These are phyloP conservation scores for Ascidia mentula DNA, from an alignment of 23 tunicate genomes.

Conservation along the genomic window DNA sequence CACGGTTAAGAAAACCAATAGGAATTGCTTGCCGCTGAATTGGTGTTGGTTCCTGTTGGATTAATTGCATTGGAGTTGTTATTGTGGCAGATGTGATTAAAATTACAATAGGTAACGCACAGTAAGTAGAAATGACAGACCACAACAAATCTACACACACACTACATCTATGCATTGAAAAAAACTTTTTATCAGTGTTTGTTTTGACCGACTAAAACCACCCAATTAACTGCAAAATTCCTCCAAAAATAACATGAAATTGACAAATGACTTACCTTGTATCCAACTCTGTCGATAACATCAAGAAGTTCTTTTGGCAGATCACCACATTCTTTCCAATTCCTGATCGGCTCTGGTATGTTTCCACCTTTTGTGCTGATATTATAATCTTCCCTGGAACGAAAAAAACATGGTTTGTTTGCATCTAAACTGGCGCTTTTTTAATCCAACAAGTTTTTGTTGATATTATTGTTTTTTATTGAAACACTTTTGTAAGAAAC, in stretches of 20 bases:
- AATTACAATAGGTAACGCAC: no score
- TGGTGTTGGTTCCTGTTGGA: conserved; percentile 84
- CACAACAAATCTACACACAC: no score
- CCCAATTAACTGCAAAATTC: no score
- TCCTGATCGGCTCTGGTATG: conserved; percentile 88
- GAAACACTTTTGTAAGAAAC: background rate
- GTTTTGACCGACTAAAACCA: no score
- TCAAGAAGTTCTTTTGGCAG: conserved; percentile 69
- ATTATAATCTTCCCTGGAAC: conserved; percentile 82
- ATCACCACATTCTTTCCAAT: conserved; percentile 85
- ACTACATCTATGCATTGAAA: no score
- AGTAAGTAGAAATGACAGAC: no score
- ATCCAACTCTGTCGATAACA: conserved; percentile 68
- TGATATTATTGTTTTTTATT: no score
- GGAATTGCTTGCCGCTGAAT: conserved; percentile 98
- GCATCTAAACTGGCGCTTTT: no score
- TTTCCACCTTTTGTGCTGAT: conserved; percentile 98
- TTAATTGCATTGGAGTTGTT: no score
- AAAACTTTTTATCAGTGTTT: no score
- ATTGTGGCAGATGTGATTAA: no score
- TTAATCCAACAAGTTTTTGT: no score
- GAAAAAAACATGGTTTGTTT: background rate
- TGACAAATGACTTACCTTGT: conserved; percentile 47
- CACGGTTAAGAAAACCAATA: conserved; percentile 88
- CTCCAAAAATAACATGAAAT: background rate